These are phyloP conservation scores for Sebastes matsubarae DNA, from an alignment of 2,797 vertebrate genomes.

Conservation along the genomic window DNA sequence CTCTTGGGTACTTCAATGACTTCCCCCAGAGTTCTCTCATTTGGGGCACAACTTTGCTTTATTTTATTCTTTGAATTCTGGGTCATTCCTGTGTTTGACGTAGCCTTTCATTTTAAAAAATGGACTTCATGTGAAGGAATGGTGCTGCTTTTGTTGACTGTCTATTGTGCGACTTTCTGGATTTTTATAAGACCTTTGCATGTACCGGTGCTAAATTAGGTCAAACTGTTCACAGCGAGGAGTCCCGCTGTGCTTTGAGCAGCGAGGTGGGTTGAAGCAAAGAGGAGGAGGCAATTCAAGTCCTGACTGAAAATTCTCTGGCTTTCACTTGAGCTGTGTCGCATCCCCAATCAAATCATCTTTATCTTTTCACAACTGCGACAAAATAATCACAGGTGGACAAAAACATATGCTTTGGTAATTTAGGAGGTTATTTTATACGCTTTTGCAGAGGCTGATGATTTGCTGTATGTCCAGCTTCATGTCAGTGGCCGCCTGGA, in stretches of 20 bases:
- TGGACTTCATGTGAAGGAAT: neutral
- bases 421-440: neutral
- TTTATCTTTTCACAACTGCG: neutral
- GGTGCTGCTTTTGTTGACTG: neutral
- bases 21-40: neutral
- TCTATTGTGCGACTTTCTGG: neutral
- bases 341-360: neutral
- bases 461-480: neutral
- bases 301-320: neutral
- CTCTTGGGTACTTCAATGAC: neutral
- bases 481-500: conserved; percentile 38
- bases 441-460: neutral
- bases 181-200: neutral
- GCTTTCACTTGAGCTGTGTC: neutral
- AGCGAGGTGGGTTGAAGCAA: neutral
- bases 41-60: neutral
- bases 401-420: neutral
- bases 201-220: conserved; percentile 10
- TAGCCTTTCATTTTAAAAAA: neutral
- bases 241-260: neutral
- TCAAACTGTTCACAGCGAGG: neutral
- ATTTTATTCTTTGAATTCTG: neutral
- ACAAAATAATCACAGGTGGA: neutral
- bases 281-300: neutral
- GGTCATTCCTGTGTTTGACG: neutral